Conservation (phyloP, 2,888 invertebrate species). For the Eulithis testata region DNA sequence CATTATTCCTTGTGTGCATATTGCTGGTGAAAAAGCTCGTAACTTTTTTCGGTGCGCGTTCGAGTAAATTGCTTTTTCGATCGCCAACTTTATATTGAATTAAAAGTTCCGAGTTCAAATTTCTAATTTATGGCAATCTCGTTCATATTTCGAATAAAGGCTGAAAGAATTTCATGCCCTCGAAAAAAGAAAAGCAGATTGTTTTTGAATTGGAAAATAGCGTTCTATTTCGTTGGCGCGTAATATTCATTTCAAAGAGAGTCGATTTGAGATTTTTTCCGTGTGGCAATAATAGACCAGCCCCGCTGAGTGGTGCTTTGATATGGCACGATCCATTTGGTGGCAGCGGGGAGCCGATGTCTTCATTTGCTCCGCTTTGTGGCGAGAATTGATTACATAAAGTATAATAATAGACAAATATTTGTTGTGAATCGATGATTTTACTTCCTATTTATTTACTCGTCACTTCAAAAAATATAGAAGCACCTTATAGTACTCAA, state of each 20-base stretch:
- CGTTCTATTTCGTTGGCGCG: conserved; percentile 30
- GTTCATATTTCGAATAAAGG: conserved; percentile 35
- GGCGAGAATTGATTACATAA: conserved; percentile 47
- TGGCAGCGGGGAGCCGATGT: conserved; percentile 70
- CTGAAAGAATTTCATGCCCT: conserved; percentile 14
- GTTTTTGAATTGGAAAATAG: conserved; percentile 22
- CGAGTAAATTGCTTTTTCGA: conserved; percentile 43
- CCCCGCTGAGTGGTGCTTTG: conserved; percentile 68
- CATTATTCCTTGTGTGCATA: conserved; percentile 59
- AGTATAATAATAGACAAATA: conserved; percentile 28
- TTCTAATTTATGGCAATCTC: conserved; percentile 40
- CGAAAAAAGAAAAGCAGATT: conserved; percentile 12
- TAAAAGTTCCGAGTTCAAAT: conserved; percentile 39
- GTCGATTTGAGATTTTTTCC: conserved; percentile 59
- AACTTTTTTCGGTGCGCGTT: conserved; percentile 39
- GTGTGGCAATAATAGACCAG: conserved; percentile 54
- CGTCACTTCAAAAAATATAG: neutral
- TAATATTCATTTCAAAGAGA: conserved; percentile 57
- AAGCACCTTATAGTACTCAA: neutral
- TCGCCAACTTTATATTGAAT: conserved; percentile 44
- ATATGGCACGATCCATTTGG: conserved; percentile 60
- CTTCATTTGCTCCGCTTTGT: conserved; percentile 63
- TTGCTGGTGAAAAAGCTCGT: conserved; percentile 42
- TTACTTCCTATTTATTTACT: conserved; percentile 3
- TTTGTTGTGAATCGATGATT: conserved; percentile 13